Conservation (phyloP, 2,888 invertebrate species). For the Drosophila peninsularis region DNA sequence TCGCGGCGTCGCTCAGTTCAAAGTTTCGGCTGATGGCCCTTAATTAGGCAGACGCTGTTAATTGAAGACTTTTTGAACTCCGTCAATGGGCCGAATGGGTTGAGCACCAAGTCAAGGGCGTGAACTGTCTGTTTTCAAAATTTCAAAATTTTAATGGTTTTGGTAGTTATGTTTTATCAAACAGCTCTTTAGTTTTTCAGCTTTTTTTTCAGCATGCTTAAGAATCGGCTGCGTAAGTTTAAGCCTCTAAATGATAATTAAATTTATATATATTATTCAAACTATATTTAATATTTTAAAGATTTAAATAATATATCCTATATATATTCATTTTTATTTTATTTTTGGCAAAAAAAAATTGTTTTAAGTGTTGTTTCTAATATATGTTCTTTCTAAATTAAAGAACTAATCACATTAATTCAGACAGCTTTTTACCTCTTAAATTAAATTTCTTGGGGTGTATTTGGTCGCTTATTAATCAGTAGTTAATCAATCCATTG, state of each 20-base stretch:
- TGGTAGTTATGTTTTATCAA: no score
- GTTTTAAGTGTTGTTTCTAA: neutral
- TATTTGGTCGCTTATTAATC: neutral
- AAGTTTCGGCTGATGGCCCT: constrained; percentile 10
- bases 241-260: no score
- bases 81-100: constrained; percentile 13
- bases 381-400: neutral
- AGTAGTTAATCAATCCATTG: neutral
- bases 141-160: neutral
- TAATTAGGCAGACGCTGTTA: constrained; percentile 32
- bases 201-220: no score
- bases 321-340: no score
- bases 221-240: no score
- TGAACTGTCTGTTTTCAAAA: constrained; percentile 15
- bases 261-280: no score
- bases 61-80: constrained; percentile 37
- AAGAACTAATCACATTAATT: no score
- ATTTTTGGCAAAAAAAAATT: neutral
- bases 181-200: no score
- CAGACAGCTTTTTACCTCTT: neutral
- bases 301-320: no score
- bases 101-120: constrained; percentile 24
- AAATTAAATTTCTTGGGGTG: no score
- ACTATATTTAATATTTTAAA: no score
- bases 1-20: neutral